phyloP scores from a whole-genome alignment of 2,797 vertebrate genomes.

The Karalla daura region DNA sequence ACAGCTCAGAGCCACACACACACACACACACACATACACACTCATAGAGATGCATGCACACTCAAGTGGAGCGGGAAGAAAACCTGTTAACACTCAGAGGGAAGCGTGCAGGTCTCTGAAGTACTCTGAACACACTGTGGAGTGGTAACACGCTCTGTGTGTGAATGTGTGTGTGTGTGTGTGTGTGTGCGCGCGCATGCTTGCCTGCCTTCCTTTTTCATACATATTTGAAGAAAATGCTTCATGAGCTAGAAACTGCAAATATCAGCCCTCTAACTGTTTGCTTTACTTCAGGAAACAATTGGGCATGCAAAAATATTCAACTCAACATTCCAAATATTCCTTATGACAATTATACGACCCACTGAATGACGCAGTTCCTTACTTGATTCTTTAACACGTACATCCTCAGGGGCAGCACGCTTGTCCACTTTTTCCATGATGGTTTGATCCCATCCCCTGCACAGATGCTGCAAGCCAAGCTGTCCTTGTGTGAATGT shows the following conservation, averaged over 20 bases:
- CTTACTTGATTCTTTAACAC: too few species aligned
- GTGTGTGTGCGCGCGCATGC: neutral
- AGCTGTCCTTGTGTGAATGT: too few species aligned
- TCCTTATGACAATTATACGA: too few species aligned
- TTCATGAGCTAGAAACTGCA: neutral
- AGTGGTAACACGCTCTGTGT: conserved; percentile 19
- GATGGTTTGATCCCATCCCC: too few species aligned
- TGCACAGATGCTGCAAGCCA: too few species aligned
- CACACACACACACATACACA: too few species aligned
- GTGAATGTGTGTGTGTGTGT: conserved; percentile 12
- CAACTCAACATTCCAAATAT: neutral
- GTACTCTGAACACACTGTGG: conserved; percentile 43
- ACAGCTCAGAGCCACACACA: too few species aligned
- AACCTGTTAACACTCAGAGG: conserved; percentile 61
- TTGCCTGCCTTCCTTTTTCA: neutral
- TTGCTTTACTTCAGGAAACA: neutral
- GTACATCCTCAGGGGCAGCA: too few species aligned
- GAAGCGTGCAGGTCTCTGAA: conserved; percentile 53
- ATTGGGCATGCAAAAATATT: neutral
- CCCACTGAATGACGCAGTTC: too few species aligned
- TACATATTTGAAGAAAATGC: neutral
- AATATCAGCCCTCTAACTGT: neutral
- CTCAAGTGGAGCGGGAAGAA: conserved; percentile 52
- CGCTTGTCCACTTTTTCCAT: too few species aligned
- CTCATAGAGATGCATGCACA: too few species aligned